Percentiles rank a stretch among this genome's conserved stretches.
Evolutionary conservation across 2,888 invertebrate genomes (phyloP).

Genomic region (Leptopilina syphax): DNA sequence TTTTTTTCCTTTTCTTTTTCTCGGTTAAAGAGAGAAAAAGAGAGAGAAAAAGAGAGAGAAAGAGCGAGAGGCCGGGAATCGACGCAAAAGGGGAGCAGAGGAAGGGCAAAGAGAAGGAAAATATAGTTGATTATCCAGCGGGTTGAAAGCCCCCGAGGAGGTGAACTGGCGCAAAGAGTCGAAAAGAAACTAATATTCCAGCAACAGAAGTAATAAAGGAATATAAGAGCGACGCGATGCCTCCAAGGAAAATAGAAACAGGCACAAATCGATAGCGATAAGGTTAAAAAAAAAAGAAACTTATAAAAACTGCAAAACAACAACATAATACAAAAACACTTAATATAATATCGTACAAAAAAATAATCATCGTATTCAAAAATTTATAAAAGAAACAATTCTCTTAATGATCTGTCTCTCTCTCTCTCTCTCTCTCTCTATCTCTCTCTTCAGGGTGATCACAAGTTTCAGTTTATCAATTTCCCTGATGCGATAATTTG

Average conservation of each 20-base stretch:
- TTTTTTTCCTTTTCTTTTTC: no score
- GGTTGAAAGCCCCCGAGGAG: conserved; percentile 42
- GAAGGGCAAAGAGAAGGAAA: conserved; percentile 11
- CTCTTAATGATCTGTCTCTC: no score
- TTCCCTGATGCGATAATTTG: no score
- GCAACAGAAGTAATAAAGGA: conserved; percentile 43
- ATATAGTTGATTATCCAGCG: conserved; percentile 45
- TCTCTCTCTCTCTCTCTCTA: no score
- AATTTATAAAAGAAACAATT: no score
- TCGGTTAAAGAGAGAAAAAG: background rate
- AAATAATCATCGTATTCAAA: no score
- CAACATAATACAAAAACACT: no score
- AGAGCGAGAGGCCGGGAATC: conserved; percentile 41
- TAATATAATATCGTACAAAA: no score
- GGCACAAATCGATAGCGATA: conserved; percentile 16
- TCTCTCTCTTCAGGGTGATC: no score
- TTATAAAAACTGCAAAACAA: no score
- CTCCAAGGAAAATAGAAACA: conserved; percentile 2
- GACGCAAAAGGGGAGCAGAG: conserved; percentile 46
- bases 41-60: no score
- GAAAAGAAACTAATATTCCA: conserved; percentile 45
- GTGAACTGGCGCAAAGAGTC: conserved; percentile 29
- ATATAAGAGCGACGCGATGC: conserved; percentile 26
- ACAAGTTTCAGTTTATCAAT: no score
- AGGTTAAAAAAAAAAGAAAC: background rate